Evolutionary conservation across 2,888 invertebrate genomes (phyloP).

Genomic region (Bedellia somnulentella): DNA sequence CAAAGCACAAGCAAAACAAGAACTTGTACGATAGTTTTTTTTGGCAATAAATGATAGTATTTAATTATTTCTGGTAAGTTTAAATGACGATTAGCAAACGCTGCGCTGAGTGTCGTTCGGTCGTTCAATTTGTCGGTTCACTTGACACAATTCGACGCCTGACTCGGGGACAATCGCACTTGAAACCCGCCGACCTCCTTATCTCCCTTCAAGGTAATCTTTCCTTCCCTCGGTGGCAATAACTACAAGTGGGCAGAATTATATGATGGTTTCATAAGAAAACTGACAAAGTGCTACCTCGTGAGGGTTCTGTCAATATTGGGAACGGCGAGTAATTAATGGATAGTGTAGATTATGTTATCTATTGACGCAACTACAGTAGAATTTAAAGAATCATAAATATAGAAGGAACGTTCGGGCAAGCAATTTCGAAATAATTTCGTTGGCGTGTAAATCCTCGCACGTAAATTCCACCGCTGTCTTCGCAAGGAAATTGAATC

Average conservation of each 20-base stretch:
- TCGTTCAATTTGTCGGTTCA: slow-evolving; percentile 62
- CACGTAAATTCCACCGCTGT: slow-evolving; percentile 55
- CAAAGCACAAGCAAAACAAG: no score
- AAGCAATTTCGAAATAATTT: slow-evolving; percentile 53
- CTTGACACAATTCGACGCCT: slow-evolving; percentile 62
- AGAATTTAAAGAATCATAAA: no score
- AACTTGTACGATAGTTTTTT: no score
- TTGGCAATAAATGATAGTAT: no score
- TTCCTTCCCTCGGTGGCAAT: slow-evolving; percentile 60
- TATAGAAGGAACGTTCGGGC: slow-evolving; percentile 34
- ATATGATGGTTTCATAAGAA: no score
- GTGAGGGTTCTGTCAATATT: no score
- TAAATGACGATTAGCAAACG: slow-evolving; percentile 57
- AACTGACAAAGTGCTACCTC: no score
- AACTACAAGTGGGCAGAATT: slow-evolving; percentile 61
- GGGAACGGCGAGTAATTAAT: no score
- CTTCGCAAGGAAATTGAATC: slow-evolving; percentile 57
- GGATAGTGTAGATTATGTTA: no score
- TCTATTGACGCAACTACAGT: no score
- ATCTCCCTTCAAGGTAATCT: slow-evolving; percentile 61
- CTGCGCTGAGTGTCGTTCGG: slow-evolving; percentile 54
- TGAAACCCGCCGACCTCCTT: slow-evolving; percentile 59
- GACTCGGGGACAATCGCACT: slow-evolving; percentile 62
- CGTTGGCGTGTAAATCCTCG: slow-evolving; percentile 52
- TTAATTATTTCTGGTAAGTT: no score